These are phyloP conservation scores for Antennarius maculatus DNA, from an alignment of 2,797 vertebrate species.

Conservation along the genomic window DNA sequence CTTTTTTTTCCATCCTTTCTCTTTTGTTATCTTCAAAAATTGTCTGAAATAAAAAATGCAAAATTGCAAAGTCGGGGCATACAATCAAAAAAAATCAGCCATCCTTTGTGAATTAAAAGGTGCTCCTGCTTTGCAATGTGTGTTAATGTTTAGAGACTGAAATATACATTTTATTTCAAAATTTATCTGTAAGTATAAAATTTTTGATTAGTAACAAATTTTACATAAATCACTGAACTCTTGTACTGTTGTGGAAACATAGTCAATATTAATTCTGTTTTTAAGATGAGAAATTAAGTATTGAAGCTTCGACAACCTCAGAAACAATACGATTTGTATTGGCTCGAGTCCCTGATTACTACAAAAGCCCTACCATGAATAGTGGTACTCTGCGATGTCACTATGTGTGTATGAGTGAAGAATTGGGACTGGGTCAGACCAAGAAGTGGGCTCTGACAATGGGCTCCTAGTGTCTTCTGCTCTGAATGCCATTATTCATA, in stretches of 20 bases:
- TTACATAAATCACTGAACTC: not conserved
- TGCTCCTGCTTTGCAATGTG: no score
- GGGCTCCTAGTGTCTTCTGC: constrained; percentile 70
- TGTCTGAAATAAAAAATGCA: not conserved
- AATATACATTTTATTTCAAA: not conserved
- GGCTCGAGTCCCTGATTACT: constrained; percentile 64
- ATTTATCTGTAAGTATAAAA: not conserved
- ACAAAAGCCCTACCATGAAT: constrained; percentile 61
- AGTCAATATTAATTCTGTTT: not conserved
- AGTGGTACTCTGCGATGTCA: constrained; percentile 81
- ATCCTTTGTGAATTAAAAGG: not conserved
- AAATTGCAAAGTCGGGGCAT: no score
- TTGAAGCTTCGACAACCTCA: constrained; percentile 19
- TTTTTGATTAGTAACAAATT: not conserved
- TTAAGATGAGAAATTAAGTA: constrained; percentile 8
- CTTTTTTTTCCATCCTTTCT: no score
- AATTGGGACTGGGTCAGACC: constrained; percentile 67
- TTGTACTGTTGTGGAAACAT: not conserved
- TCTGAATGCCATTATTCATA: constrained; percentile 82
- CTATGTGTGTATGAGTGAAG: constrained; percentile 63
- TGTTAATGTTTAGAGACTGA: no score
- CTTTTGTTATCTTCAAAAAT: not conserved
- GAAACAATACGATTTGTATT: constrained; percentile 46
- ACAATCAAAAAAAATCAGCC: no score
- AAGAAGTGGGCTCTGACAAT: constrained; percentile 74